These are phyloP conservation scores for Euphonia xanthogaster DNA, from an alignment of 2,797 vertebrate genomes.

Conservation along the genomic window DNA sequence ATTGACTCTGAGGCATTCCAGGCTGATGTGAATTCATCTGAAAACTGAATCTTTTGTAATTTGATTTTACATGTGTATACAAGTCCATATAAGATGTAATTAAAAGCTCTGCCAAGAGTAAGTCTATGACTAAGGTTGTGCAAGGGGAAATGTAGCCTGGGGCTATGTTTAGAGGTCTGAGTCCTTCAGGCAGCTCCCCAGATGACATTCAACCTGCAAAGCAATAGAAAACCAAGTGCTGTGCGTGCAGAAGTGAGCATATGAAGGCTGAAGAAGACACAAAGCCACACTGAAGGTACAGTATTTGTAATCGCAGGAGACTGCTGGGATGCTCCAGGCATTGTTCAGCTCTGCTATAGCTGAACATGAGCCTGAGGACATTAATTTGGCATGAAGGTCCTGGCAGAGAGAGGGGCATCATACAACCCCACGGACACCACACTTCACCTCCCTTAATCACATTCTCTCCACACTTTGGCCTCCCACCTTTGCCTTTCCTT, in stretches of 20 bases:
- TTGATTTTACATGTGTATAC: neutral
- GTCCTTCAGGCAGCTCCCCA: neutral
- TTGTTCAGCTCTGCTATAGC: neutral
- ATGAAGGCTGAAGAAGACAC: accelerated
- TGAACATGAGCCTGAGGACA: neutral
- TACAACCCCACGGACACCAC: neutral
- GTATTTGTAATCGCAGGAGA: neutral
- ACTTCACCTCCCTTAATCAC: neutral
- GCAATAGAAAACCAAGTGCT: neutral
- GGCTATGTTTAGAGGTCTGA: neutral
- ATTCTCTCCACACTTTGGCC: accelerated
- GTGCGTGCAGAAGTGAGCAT: neutral
- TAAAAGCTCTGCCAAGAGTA: neutral
- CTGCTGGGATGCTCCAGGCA: neutral
- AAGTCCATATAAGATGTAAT: neutral
- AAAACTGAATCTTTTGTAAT: neutral
- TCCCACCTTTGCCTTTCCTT: neutral
- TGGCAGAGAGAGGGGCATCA: neutral
- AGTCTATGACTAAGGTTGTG: neutral
- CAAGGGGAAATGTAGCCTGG: neutral
- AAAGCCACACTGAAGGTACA: neutral
- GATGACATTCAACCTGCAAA: neutral
- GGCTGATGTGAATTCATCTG: neutral
- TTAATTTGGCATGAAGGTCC: neutral
- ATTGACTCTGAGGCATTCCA: neutral